A percentile compares a stretch with the other conserved stretches of the same genome.
Conservation (phyloP, 2,888 invertebrate genomes). For the Conus canariensis region DNA sequence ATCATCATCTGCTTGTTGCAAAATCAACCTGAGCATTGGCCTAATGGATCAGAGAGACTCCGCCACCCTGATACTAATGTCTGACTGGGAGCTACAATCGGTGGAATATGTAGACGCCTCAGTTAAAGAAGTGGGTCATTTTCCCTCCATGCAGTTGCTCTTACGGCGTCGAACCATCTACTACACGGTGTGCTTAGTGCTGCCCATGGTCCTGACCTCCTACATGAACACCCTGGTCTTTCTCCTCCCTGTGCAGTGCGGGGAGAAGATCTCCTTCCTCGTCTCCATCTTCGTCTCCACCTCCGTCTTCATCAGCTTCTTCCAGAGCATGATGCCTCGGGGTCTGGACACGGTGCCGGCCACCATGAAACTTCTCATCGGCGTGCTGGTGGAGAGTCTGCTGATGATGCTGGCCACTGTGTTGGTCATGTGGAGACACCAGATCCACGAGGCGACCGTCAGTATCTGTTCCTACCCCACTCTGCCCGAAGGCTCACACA, state of each 20-base stretch:
- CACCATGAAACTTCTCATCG: constrained; percentile 26
- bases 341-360: constrained; percentile 30
- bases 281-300: constrained; percentile 44
- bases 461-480: not conserved
- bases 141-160: not conserved
- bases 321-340: constrained; percentile 40
- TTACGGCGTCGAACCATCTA: constrained; percentile 26
- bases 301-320: constrained; percentile 39
- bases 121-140: too few relatives aligned
- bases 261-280: constrained; percentile 46
- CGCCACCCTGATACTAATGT: not conserved
- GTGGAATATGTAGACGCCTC: not conserved
- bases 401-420: constrained; percentile 35
- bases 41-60: not conserved
- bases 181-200: constrained; percentile 40
- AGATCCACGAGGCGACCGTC: not conserved
- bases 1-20: not conserved
- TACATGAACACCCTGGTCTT: constrained; percentile 43
- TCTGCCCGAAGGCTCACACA: not conserved
- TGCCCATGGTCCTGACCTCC: constrained; percentile 46
- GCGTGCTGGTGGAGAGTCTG: constrained; percentile 31
- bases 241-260: constrained; percentile 36
- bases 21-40: not conserved
- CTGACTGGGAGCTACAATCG: not conserved
- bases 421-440: constrained; percentile 30